Percentiles rank a stretch among this genome's conserved stretches.
Conservation (phyloP, 2,888 invertebrate genomes). For the Alloscopus bannaensis region DNA sequence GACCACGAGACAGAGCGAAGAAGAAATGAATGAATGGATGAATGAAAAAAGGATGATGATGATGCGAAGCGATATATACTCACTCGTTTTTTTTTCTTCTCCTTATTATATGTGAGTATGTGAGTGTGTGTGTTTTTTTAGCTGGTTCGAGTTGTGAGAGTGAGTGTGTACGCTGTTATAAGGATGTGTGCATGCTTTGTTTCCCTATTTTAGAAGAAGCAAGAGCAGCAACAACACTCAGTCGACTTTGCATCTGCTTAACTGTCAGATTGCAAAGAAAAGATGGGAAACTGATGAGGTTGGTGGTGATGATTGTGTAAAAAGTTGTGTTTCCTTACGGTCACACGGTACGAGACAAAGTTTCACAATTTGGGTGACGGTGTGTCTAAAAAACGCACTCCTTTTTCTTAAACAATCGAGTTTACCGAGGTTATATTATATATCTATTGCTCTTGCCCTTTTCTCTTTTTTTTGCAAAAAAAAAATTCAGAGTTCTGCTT, state of each 20-base stretch:
- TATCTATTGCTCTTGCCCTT: no score
- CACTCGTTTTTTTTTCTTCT: no score
- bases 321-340: no score
- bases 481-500: no score
- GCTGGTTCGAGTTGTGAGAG: no score
- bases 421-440: no score
- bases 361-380: no score
- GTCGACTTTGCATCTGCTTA: slow-evolving; percentile 27
- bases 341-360: no score
- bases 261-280: slow-evolving; percentile 38
- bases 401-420: no score
- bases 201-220: slow-evolving; percentile 49
- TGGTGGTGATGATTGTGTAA: neutral
- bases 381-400: no score
- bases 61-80: slow-evolving; percentile 35
- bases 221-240: slow-evolving; percentile 27
- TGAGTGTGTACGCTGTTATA: slow-evolving; percentile 14
- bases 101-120: slow-evolving; percentile 25
- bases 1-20: slow-evolving; percentile 50
- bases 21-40: slow-evolving; percentile 48
- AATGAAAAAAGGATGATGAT: slow-evolving; percentile 41
- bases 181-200: slow-evolving; percentile 46
- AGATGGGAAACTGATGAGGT: slow-evolving; percentile 15
- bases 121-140: neutral
- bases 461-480: no score